Base-by-base conservation (phyloP, 2,888 invertebrate species). In the Andrena bicolor region DNA sequence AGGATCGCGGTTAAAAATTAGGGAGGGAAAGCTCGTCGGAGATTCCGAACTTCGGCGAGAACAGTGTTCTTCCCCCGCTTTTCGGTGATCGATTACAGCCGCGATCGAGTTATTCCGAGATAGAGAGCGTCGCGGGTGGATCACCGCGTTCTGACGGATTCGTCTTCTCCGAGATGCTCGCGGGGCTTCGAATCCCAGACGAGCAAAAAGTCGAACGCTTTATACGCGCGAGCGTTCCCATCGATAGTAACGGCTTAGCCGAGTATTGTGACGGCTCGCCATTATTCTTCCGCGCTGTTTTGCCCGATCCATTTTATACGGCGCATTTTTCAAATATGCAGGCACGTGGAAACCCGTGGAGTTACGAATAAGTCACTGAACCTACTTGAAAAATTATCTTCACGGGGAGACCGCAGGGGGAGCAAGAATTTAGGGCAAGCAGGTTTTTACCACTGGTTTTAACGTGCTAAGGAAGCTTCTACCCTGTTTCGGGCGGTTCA, bases 221-320 rank as follows among this genome's bases (percentile, higher is more conserved):
- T 68, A 75, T 72, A 63, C 66, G 63, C 51, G 56, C 8, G 53
- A 26, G 60, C 65, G 69, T 66, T 69, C 69, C 41, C 69, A 74
- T 80, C 80, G 83, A 83, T 86, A 70, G 61, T 69, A 86, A 86
- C 81, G 71, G 74, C 58, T 86, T 69, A 56, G 79, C 66, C 76
- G 81, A 72, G 76, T 86, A 86, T 81, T 76, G 84, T 84, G 86
- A 83, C 86, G 80, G 71, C 8, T 13, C 69, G 61, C 76, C 81
- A 81, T 86, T 86, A 86, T 69, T 86, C 86, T 81, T 86, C 76
- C 68, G 69, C 72, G 72, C 48, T 76, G 82, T 82, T 84, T 76
- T 75, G 53, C 66, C 68, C 58, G 64, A 69, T 83, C 76, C 71
- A 75, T 65, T 72, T 76, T 86, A 79, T 78, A 66, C 32, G 60